Evolutionary conservation across 2,797 vertebrate species (phyloP).

Genomic region (Masticophis lateralis): DNA sequence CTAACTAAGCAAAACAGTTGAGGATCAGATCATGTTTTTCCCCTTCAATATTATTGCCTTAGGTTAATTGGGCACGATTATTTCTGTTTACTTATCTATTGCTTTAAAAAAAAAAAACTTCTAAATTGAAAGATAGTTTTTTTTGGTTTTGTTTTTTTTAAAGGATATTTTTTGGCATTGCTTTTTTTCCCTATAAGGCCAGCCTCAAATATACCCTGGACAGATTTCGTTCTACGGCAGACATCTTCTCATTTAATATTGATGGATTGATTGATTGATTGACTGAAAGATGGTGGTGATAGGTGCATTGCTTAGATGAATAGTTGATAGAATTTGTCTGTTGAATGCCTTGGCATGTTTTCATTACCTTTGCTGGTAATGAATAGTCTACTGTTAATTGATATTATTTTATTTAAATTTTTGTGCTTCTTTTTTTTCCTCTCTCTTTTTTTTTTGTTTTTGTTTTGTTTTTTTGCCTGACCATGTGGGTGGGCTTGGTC

Average conservation of each 20-base stretch:
- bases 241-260: conserved; percentile 38
- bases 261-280: not conserved
- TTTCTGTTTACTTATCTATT: conserved; percentile 72
- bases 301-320: conserved; percentile 48
- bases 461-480: conserved; percentile 61
- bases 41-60: conserved; percentile 45
- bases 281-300: conserved; percentile 12
- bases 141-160: conserved; percentile 24
- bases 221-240: conserved; percentile 72
- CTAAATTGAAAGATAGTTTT: conserved; percentile 67
- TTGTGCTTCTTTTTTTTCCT: conserved; percentile 29
- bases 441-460: conserved; percentile 30
- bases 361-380: conserved; percentile 43
- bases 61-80: conserved; percentile 68
- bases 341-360: conserved; percentile 59
- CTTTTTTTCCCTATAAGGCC: conserved; percentile 84
- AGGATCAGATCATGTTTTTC: conserved; percentile 62
- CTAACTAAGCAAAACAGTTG: conserved; percentile 80
- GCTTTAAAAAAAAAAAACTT: conserved; percentile 67
- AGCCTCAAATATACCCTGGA: conserved; percentile 80
- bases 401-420: not conserved
- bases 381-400: conserved; percentile 49
- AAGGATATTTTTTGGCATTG: conserved; percentile 78
- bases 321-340: conserved; percentile 51
- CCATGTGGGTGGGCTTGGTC: conserved; percentile 77